Conservation (phyloP, 2,797 vertebrate species). For the Ammospiza maritima region DNA sequence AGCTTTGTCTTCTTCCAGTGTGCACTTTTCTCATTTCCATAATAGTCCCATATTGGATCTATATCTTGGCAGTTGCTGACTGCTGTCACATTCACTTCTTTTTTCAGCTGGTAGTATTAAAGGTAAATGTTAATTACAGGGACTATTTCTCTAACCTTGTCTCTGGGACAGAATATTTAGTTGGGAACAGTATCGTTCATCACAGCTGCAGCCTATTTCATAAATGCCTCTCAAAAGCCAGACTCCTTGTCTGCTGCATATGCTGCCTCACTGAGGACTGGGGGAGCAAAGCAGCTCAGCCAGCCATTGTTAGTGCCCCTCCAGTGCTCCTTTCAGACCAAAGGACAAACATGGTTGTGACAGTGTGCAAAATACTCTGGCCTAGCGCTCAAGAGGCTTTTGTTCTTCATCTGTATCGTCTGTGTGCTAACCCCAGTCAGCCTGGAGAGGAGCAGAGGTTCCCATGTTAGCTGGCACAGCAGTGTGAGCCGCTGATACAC, state of each 20-base stretch:
- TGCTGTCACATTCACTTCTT: not conserved
- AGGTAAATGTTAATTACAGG: not conserved
- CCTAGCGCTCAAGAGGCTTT: not conserved
- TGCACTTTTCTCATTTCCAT: conserved; percentile 31
- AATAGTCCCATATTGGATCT: not conserved
- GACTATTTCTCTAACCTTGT: conserved; percentile 29
- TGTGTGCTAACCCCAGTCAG: not conserved
- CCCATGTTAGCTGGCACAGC: not conserved
- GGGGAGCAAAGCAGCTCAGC: not conserved
- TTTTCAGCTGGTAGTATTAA: conserved; percentile 19
- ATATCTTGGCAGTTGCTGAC: not conserved
- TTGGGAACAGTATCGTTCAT: not conserved
- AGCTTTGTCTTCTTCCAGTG: not conserved
- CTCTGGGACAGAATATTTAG: not conserved
- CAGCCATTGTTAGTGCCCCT: not conserved
- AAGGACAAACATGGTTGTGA: not conserved
- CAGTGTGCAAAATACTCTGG: not conserved
- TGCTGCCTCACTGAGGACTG: not conserved
- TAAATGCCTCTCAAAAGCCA: not conserved
- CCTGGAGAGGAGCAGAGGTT: not conserved
- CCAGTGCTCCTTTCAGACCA: not conserved
- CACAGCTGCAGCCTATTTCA: not conserved
- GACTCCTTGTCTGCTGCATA: not conserved
- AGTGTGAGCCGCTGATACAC: rapidly evolving
- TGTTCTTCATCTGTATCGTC: not conserved